These are phyloP conservation scores for Melopsittacus undulatus DNA, from an alignment of 2,797 vertebrate genomes.

Conservation along the genomic window DNA sequence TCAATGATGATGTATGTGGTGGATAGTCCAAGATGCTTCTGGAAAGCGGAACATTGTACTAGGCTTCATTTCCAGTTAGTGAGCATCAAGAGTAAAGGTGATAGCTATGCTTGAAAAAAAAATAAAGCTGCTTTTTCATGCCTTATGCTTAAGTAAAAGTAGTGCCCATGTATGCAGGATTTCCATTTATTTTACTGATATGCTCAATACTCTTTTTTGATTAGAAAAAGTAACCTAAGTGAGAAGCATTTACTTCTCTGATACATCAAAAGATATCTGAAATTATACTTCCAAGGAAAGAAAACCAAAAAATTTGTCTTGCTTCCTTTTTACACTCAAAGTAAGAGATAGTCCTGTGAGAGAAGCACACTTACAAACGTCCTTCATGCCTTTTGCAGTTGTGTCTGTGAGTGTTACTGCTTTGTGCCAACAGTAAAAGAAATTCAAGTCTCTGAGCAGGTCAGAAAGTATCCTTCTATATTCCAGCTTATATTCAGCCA, in stretches of 20 bases:
- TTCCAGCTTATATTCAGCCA: constrained; percentile 7
- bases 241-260: not conserved
- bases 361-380: not conserved
- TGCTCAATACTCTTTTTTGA: not conserved
- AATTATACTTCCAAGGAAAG: not conserved
- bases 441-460: not conserved
- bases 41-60: not conserved
- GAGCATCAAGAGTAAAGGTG: not conserved
- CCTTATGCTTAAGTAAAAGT: constrained; percentile 16
- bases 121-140: constrained; percentile 37
- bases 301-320: not conserved
- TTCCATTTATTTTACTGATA: not conserved
- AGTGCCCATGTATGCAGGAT: not conserved
- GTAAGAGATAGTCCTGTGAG: not conserved
- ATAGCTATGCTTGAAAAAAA: not conserved
- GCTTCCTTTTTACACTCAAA: not conserved
- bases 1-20: not conserved
- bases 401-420: not conserved
- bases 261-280: not conserved
- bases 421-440: not conserved
- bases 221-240: not conserved
- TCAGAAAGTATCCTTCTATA: not conserved
- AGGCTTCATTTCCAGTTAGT: constrained; percentile 37
- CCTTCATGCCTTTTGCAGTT: not conserved
- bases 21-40: not conserved